Evolutionary conservation across 2,113 vertebrate species (phyloP).

Genomic region (Chrysochloris asiatica): DNA sequence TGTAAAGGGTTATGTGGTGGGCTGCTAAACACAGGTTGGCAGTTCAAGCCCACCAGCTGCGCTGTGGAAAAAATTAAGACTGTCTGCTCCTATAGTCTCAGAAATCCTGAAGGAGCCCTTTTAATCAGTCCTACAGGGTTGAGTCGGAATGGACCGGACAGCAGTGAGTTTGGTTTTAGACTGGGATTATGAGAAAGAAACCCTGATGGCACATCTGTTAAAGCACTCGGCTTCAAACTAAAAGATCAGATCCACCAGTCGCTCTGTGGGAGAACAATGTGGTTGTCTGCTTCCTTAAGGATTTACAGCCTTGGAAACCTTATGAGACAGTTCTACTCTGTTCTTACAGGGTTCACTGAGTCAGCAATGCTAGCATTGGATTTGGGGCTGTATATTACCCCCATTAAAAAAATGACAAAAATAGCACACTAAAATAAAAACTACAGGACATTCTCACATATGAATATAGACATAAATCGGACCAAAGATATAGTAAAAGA

Average conservation of each 20-base stretch:
- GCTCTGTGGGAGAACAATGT: not conserved
- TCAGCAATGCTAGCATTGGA: no score
- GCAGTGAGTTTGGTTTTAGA: not conserved
- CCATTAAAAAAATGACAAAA: conserved; percentile 1
- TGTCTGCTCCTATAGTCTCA: no score
- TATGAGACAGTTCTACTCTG: not conserved
- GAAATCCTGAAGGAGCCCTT: no score
- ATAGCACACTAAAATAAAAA: conserved; percentile 49
- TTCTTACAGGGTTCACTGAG: not conserved
- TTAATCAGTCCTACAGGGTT: not conserved
- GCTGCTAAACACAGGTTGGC: no score
- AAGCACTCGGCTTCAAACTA: not conserved
- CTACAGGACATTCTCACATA: conserved; percentile 35
- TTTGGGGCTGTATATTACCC: not conserved
- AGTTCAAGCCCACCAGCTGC: no score
- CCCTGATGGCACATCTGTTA: not conserved
- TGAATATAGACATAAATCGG: conserved; percentile 32
- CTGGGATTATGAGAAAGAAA: not conserved
- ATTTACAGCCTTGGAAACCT: not conserved
- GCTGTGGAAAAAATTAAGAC: no score
- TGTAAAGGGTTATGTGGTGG: no score
- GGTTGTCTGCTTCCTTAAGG: not conserved
- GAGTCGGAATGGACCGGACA: not conserved
- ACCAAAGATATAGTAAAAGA: conserved; percentile 51
- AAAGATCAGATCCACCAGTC: not conserved